A percentile compares a stretch with the other conserved stretches of the same genome.
Conservation (phyloP, 2,113 vertebrate genomes). For the Castor canadensis region DNA sequence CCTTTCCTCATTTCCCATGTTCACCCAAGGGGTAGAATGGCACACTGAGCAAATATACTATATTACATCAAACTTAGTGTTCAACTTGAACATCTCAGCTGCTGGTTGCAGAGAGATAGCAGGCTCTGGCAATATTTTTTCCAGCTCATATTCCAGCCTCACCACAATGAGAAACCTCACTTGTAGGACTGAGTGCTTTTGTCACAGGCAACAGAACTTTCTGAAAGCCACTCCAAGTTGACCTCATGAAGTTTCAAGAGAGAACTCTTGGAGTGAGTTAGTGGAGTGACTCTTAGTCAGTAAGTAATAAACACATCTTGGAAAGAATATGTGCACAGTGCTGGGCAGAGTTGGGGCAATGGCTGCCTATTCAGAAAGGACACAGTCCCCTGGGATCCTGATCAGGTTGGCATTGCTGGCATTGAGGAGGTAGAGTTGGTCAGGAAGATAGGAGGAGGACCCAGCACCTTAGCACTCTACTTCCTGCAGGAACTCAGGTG, state of each 20-base stretch:
- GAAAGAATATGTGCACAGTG: neutral
- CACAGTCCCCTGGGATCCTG: neutral
- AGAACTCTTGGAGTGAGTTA: neutral
- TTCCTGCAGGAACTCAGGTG: neutral
- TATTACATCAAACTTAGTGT: conserved; percentile 56
- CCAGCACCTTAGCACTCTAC: too few relatives aligned
- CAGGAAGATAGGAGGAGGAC: neutral
- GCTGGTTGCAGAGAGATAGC: conserved; percentile 44
- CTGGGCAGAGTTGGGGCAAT: neutral
- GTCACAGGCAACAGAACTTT: too few relatives aligned
- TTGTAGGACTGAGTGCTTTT: too few relatives aligned
- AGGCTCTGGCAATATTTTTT: neutral
- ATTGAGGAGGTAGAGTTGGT: neutral
- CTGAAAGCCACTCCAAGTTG: neutral
- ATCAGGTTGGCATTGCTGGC: neutral
- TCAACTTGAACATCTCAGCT: conserved; percentile 59
- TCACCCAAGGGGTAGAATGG: conserved; percentile 58
- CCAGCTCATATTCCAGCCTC: neutral
- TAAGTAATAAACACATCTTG: neutral
- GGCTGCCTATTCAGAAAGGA: neutral
- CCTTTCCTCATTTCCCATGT: conserved; percentile 53
- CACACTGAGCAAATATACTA: conserved; percentile 52
- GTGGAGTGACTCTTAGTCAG: neutral
- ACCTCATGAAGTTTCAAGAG: neutral
- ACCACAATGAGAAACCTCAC: neutral